Evolutionary conservation across 2,888 invertebrate species (phyloP), one percentile per base, ranked within the genome.

Genomic region (Diadegma fenestrale): DNA sequence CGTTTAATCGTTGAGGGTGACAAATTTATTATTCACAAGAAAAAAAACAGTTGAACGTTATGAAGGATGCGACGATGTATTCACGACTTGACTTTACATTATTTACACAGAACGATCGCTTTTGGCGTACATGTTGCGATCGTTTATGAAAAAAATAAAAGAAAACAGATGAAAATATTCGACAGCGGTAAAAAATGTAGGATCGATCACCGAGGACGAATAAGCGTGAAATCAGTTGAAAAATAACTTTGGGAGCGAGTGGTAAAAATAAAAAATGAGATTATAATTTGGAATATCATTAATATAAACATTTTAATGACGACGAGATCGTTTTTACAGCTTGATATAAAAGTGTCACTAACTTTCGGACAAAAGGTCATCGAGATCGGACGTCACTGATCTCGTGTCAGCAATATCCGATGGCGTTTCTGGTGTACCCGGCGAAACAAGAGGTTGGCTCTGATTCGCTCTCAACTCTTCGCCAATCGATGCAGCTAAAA

Each of bases 321-420:
- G 58, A 22, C 14, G 58, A 26, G 19, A 45, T 75, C 22, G 58
- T 73, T 66, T 69, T 14, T 26, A 75, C 63, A 58, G 51, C 19
- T 71, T 30, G 54, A 81, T 45, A 71, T 45, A 51, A 26, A 73
- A 22, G 17, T 51, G 71, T 86, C 85, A 91, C 90, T 90, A 91
- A 90, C 90, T 91, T 63, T 89, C 86, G 19, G 66, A 41, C 37
- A 91, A 80, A 8, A 91, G 79, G 17, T 86, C 89, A 6, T 88
- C 88, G 71, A 90, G 85, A 77, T 91, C 90, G 12, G 89, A 90
- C 7, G 63, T 81, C 12, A 85, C 85, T 77, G 82, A 87, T 58
- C 88, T 88, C 14, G 73, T 69, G 19, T 89, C 88, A 2, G 85
- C 58, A 12, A 79, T 19, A 19, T 89, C 89, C 43, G 85, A 71